Conservation (phyloP, 2,888 invertebrate species). For the Nasonovia ribisnigri region DNA sequence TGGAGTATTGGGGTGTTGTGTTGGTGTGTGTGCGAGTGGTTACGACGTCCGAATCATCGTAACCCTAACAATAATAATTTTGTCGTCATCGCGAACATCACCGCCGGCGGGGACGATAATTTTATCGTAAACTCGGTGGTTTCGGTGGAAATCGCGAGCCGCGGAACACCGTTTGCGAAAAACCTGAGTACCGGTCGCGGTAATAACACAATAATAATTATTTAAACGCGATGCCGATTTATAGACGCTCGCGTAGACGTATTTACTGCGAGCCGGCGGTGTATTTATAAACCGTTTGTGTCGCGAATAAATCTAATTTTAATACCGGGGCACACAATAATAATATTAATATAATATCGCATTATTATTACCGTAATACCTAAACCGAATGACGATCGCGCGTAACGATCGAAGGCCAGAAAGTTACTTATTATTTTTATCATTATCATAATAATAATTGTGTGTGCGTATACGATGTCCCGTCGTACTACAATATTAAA, state of each 20-base stretch:
- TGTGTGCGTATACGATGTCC: neutral
- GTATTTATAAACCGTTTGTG: neutral
- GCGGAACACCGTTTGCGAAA: neutral
- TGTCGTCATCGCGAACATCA: neutral
- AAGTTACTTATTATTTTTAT: too few species aligned
- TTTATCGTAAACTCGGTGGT: neutral
- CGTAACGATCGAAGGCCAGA: neutral
- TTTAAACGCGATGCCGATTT: neutral
- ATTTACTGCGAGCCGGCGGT: neutral
- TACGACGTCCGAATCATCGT: neutral
- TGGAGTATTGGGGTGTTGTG: too few species aligned
- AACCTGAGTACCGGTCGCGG: neutral
- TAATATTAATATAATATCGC: neutral
- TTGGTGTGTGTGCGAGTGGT: neutral
- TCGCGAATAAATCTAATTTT: constrained; percentile 1
- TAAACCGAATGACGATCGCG: too few species aligned
- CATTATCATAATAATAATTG: neutral
- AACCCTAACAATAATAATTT: neutral
- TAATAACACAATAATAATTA: neutral
- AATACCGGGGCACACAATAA: neutral
- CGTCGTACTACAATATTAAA: neutral
- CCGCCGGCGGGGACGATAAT: neutral
- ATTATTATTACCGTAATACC: neutral
- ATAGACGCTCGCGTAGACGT: neutral
- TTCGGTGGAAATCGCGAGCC: neutral